These are phyloP conservation scores for Mormyrops boulengeri DNA, from an alignment of 2,797 vertebrate genomes.

Conservation along the genomic window DNA sequence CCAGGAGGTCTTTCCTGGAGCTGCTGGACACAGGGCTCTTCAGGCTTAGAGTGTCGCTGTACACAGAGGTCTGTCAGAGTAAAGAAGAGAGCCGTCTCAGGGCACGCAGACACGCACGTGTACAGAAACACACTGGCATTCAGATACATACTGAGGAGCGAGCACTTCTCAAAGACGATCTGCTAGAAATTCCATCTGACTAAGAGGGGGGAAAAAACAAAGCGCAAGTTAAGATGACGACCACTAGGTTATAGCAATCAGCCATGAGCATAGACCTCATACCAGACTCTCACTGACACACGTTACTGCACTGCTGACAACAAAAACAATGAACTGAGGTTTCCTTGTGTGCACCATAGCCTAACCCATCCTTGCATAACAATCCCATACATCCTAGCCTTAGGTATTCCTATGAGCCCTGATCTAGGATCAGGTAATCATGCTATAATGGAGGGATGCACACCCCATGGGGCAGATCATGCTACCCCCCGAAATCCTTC, in stretches of 20 bases:
- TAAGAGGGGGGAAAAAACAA: slow-evolving; percentile 28
- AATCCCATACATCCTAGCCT: neutral
- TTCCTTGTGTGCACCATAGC: neutral
- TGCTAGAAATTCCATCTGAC: slow-evolving; percentile 56
- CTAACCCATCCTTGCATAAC: neutral
- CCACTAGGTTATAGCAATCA: neutral
- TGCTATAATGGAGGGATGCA: neutral
- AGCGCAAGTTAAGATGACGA: neutral
- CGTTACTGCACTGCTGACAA: neutral
- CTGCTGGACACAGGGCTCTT: slow-evolving; percentile 61
- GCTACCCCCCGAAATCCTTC: neutral
- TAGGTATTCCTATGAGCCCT: neutral
- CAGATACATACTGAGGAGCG: slow-evolving; percentile 70
- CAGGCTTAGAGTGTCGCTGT: slow-evolving; percentile 66
- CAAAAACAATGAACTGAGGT: neutral
- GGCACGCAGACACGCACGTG: neutral
- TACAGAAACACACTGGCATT: neutral
- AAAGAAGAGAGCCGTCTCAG: neutral
- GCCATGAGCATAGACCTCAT: neutral
- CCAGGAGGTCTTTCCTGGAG: slow-evolving; percentile 76
- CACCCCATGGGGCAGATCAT: neutral
- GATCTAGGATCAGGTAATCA: slow-evolving; percentile 1
- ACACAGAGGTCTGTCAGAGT: slow-evolving; percentile 70
- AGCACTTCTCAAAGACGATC: slow-evolving; percentile 60
- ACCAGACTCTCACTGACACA: neutral